phyloP scores from a whole-genome alignment of 2,113 vertebrate species.

The Hyla sarda region DNA sequence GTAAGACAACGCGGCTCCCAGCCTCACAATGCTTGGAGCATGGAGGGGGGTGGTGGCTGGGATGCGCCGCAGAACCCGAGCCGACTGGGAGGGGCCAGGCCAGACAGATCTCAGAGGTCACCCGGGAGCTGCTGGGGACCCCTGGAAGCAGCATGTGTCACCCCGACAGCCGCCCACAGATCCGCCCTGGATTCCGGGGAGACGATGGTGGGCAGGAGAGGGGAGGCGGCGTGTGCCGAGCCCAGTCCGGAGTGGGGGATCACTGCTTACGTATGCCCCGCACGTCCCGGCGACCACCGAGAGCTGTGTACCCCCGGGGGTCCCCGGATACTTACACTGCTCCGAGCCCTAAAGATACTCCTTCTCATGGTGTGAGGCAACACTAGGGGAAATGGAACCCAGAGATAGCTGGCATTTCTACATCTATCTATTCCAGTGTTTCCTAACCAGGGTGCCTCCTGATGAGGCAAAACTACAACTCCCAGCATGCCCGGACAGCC shows the following conservation, averaged over 20 bases:
- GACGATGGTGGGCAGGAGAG: neutral
- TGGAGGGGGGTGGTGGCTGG: conserved; percentile 29
- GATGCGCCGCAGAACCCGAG: conserved; percentile 32
- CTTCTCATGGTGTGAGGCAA: too few species aligned
- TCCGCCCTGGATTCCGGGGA: neutral
- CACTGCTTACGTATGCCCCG: neutral
- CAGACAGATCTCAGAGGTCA: conserved; percentile 50
- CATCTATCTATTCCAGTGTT: too few species aligned
- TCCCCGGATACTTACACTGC: too few species aligned
- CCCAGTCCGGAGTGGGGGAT: too few species aligned
- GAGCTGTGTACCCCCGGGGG: too few species aligned
- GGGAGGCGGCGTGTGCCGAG: neutral
- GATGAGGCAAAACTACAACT: too few species aligned
- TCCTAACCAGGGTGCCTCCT: too few species aligned
- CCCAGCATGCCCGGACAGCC: too few species aligned
- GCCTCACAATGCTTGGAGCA: conserved; percentile 44
- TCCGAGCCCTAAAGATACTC: too few species aligned
- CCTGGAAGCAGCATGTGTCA: neutral
- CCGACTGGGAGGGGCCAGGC: conserved; percentile 53
- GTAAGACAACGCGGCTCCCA: conserved; percentile 18
- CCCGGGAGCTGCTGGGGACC: conserved; percentile 25
- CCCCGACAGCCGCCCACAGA: neutral
- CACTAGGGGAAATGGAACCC: too few species aligned
- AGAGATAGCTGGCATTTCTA: too few species aligned
- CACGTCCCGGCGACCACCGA: too few species aligned